These are phyloP conservation scores for Brachionus asplanchnoidis DNA, from an alignment of 1,140 invertebrate genomes.

Conservation along the genomic window DNA sequence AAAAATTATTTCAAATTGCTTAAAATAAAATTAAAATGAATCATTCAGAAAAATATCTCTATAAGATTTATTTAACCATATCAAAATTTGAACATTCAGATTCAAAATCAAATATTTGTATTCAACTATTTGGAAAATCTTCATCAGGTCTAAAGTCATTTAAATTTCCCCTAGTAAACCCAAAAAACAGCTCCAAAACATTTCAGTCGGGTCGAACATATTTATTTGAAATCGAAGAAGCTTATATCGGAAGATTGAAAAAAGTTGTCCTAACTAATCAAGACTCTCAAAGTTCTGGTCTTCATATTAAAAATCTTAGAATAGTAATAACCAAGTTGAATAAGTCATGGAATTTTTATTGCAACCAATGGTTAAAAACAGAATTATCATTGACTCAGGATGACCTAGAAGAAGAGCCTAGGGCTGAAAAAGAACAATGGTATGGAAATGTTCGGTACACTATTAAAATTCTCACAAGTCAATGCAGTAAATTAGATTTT, in stretches of 20 bases:
- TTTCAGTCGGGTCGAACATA: constrained; percentile 57
- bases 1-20: not conserved
- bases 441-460: not conserved
- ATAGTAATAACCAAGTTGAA: constrained; percentile 51
- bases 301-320: constrained; percentile 54
- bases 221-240: constrained; percentile 53
- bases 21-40: not conserved
- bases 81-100: constrained; percentile 56
- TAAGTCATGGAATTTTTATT: constrained; percentile 49
- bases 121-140: constrained; percentile 53
- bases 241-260: constrained; percentile 49
- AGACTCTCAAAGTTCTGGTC: constrained; percentile 51
- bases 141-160: constrained; percentile 43
- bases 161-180: constrained; percentile 53
- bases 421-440: not conserved
- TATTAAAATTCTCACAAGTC: constrained; percentile 12
- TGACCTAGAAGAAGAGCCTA: not conserved
- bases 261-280: constrained; percentile 55
- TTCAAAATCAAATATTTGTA: constrained; percentile 56
- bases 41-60: not conserved
- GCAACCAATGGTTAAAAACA: constrained; percentile 54
- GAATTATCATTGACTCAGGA: constrained; percentile 38
- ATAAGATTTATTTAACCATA: constrained; percentile 53
- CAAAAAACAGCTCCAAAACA: constrained; percentile 52
- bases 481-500: not conserved